Evolutionary conservation across 2,888 invertebrate species (phyloP).

Genomic region (Tuta absoluta): DNA sequence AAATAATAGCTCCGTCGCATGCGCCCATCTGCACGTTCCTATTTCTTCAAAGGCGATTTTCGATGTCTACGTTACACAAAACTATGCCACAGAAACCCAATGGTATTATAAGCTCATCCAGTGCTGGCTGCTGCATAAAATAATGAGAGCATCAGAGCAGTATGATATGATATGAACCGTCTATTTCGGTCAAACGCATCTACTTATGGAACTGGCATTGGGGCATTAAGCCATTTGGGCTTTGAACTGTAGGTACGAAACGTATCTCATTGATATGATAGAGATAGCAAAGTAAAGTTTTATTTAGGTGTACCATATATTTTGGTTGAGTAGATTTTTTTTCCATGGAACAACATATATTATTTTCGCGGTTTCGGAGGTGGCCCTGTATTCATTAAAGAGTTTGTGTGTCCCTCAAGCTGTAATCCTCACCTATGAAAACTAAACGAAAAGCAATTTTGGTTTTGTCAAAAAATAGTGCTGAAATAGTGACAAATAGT

Average conservation of each 20-base stretch:
- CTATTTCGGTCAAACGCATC: constrained; percentile 24
- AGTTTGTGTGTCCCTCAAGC: too few relatives aligned
- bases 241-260: constrained; percentile 19
- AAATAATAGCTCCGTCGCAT: too few relatives aligned
- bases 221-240: constrained; percentile 25
- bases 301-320: too few relatives aligned
- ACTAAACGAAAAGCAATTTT: too few relatives aligned
- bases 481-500: too few relatives aligned
- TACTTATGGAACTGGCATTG: constrained; percentile 28
- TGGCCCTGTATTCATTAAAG: too few relatives aligned
- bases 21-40: not conserved
- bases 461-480: too few relatives aligned
- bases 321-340: too few relatives aligned
- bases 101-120: not conserved
- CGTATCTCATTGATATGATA: constrained; percentile 20
- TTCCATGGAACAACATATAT: too few relatives aligned
- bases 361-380: too few relatives aligned
- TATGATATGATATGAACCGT: constrained; percentile 3
- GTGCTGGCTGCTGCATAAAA: not conserved
- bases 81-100: not conserved
- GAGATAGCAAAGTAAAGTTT: not conserved
- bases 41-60: not conserved
- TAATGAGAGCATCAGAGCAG: not conserved
- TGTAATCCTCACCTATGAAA: too few relatives aligned
- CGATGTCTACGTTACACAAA: not conserved